Percentiles rank a stretch among this genome's conserved stretches.
phyloP scores from a whole-genome alignment of 2,888 invertebrate genomes.

The Dryadula phaetusa region DNA sequence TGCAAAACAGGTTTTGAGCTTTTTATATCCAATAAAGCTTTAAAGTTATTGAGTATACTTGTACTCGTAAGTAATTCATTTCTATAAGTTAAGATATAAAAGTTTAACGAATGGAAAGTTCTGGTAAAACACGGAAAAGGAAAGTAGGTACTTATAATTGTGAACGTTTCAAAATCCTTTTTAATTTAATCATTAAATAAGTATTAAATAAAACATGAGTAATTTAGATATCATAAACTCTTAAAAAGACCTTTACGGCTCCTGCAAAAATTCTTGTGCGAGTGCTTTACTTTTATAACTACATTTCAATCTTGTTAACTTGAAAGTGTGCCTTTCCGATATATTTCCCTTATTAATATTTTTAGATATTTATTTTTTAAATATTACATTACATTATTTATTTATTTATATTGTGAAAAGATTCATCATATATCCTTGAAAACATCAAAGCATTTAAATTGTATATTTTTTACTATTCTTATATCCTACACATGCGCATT shows the following conservation, averaged over 20 bases:
- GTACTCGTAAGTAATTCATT: conserved; percentile 7
- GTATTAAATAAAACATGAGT: background rate
- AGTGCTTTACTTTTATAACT: background rate
- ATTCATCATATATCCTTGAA: no score
- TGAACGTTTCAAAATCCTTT: background rate
- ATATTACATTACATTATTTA: no score
- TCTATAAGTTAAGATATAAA: background rate
- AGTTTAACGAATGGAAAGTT: conserved; percentile 23
- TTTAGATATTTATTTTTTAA: no score
- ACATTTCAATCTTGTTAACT: background rate
- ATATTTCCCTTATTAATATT: no score
- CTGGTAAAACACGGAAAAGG: background rate
- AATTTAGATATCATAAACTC: background rate
- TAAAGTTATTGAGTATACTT: conserved; percentile 14
- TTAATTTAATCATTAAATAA: conserved; percentile 7
- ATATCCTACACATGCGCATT: no score
- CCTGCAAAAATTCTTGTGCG: background rate
- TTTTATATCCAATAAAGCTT: conserved; percentile 26
- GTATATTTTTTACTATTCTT: no score
- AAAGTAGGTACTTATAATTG: background rate
- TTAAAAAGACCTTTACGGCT: background rate
- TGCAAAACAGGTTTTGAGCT: conserved; percentile 15
- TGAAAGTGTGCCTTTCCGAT: no score
- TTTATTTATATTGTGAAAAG: no score
- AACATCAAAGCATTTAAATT: no score